A percentile compares a stretch with the other conserved stretches of the same genome.
phyloP scores from a whole-genome alignment of 2,888 invertebrate species.

The Leistus spinibarbis region DNA sequence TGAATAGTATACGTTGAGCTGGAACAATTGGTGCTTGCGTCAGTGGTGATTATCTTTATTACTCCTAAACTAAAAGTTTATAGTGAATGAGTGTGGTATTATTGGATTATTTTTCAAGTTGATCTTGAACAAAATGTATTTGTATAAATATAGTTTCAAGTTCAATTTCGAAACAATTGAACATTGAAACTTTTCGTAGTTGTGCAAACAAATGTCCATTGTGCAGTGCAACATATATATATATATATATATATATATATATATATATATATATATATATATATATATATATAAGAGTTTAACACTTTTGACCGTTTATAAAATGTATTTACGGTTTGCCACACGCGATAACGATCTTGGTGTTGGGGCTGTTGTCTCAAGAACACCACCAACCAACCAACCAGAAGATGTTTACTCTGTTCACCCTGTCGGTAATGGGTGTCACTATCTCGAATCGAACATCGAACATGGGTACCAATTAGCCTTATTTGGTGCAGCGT shows the following conservation, averaged over 20 bases:
- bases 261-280: no score
- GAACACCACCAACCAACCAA: conserved; percentile 4
- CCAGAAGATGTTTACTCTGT: conserved; percentile 7
- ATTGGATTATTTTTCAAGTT: not conserved
- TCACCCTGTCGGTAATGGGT: conserved; percentile 2
- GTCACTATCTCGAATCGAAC: conserved; percentile 2
- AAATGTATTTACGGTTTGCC: conserved; percentile 21
- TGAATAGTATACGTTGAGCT: no score
- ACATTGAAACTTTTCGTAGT: not conserved
- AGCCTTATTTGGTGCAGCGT: conserved; percentile 28
- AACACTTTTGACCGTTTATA: conserved; percentile 2
- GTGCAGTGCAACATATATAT: not conserved
- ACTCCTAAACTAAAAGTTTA: no score
- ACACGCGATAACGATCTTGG: conserved; percentile 29
- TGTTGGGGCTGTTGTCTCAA: conserved; percentile 23
- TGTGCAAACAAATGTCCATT: not conserved
- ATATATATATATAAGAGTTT: no score
- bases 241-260: no score
- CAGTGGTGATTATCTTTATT: no score
- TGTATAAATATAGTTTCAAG: not conserved
- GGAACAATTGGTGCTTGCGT: no score
- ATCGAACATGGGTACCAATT: conserved; percentile 30
- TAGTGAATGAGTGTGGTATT: no score
- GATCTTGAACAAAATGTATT: not conserved
- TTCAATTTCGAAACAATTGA: conserved; percentile 1